Percentiles rank a stretch among this genome's conserved stretches.
These are phyloP conservation scores for Leptobrachium ailaonicum DNA, from an alignment of 2,113 vertebrate genomes.

Conservation along the genomic window DNA sequence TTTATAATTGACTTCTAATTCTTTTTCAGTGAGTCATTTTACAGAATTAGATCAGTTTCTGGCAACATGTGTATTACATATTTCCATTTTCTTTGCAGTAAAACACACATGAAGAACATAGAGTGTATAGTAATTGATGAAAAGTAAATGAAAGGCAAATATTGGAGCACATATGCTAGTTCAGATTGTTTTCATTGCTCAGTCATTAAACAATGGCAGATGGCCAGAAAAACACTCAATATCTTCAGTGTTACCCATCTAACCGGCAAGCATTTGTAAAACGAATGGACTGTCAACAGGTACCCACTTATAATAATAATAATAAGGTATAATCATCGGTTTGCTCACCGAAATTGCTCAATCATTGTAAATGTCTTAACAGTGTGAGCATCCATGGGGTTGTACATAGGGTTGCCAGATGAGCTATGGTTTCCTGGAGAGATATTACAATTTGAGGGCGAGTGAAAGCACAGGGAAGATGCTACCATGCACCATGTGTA, in stretches of 20 bases:
- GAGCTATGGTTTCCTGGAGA: too few species aligned
- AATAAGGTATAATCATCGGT: too few species aligned
- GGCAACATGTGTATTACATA: constrained; percentile 20
- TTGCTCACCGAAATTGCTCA: too few species aligned
- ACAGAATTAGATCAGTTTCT: constrained; percentile 17
- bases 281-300: not conserved
- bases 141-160: constrained; percentile 38
- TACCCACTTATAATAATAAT: too few species aligned
- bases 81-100: constrained; percentile 29
- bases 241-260: constrained; percentile 31
- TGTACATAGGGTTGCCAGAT: too few species aligned
- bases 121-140: constrained; percentile 26
- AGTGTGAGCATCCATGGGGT: too few species aligned
- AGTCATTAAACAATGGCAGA: constrained; percentile 41
- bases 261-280: constrained; percentile 18
- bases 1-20: constrained; percentile 12
- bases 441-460: too few species aligned
- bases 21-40: not conserved
- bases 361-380: too few species aligned
- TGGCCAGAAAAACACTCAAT: constrained; percentile 43
- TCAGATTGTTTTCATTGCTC: constrained; percentile 44
- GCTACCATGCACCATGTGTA: too few species aligned
- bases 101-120: constrained; percentile 21
- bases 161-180: constrained; percentile 28
- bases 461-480: too few species aligned